phyloP scores from a whole-genome alignment of 2,888 invertebrate species.

The Drosophila histrio region DNA sequence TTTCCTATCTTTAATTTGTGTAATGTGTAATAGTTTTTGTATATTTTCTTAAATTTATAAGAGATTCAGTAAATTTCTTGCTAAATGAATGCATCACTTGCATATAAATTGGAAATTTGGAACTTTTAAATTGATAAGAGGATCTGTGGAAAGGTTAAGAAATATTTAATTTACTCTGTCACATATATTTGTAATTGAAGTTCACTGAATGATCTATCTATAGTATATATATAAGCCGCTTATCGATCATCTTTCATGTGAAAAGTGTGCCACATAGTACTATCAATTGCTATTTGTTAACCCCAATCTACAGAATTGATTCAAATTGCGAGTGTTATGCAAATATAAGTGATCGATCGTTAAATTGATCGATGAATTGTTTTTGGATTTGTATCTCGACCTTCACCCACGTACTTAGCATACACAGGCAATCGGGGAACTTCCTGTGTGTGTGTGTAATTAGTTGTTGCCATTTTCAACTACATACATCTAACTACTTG shows the following conservation, averaged over 20 bases:
- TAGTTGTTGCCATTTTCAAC: conserved; percentile 1
- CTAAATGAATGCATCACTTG: too few relatives aligned
- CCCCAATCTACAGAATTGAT: not conserved
- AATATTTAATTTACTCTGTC: not conserved
- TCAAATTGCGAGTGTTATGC: conserved; percentile 25
- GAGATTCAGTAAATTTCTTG: too few relatives aligned
- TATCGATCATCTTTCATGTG: not conserved
- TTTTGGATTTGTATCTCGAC: conserved; percentile 3
- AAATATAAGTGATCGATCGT: conserved; percentile 46
- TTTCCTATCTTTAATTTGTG: too few relatives aligned
- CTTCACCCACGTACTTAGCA: conserved; percentile 5
- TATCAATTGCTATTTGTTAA: not conserved
- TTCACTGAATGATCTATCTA: not conserved
- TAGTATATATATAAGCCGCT: too few relatives aligned
- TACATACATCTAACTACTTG: not conserved
- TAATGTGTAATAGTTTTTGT: too few relatives aligned
- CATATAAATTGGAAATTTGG: too few relatives aligned
- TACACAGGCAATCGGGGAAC: not conserved
- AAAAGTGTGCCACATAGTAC: not conserved
- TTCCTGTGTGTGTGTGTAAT: conserved; percentile 41
- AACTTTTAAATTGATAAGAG: too few relatives aligned
- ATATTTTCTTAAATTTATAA: too few relatives aligned
- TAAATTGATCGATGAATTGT: conserved; percentile 43
- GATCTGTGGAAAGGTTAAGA: not conserved
- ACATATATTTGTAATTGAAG: not conserved